Base-by-base conservation (phyloP, 2,113 vertebrate species). In the Meleagris gallopavo region DNA sequence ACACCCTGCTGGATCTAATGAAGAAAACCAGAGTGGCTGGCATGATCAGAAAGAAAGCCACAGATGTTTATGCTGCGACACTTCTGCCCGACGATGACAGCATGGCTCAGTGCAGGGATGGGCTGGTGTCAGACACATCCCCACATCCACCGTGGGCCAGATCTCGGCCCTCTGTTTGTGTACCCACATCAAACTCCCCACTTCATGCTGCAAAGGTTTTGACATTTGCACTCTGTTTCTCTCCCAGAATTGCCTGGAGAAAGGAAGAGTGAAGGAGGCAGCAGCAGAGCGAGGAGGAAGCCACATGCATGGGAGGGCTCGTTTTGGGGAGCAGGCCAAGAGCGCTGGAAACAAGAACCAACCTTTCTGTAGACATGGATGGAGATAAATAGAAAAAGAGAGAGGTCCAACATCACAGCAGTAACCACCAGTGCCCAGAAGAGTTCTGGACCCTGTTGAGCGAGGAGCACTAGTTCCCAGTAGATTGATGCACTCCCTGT, bases 181-280 rank as follows among this genome's bases (percentile, higher is more conserved):
- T 14, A 34, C 15, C 70, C 70, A 38, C 54, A 34, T 10, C 69
- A 73, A 78, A 67, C 72, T 82, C 79, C 55, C 0, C 0, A 85
- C 71, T 71, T 48, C 62, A 14, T 0, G n/a, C 74, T 8, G 72
- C 69, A 84, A 90, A 94, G 43, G 16, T 64, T 95, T 94, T 85
- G 94, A 95, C 88, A 92, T 86, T 69, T 95, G 89, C 83, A 58
- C 83, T 94, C 86, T 11, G 16, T 91, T 93, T 95, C 76, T 57
- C 76, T 96, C 86, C 73, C 57, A 45, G 91, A 94, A 90, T 34
- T 90, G 93, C 73, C 40, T 45, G 90, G 93, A 93, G 91, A 95
- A 93, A 96, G 96, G 94, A 95, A 97, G 80, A 61, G 94, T 93
- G 83, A 73, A 24, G 86, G 79, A 95, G 83, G 88, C 76, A 72